Percentiles rank a stretch among this genome's conserved stretches.
These are phyloP conservation scores for Parambassis ranga DNA, from an alignment of 2,797 vertebrate species.

Conservation along the genomic window DNA sequence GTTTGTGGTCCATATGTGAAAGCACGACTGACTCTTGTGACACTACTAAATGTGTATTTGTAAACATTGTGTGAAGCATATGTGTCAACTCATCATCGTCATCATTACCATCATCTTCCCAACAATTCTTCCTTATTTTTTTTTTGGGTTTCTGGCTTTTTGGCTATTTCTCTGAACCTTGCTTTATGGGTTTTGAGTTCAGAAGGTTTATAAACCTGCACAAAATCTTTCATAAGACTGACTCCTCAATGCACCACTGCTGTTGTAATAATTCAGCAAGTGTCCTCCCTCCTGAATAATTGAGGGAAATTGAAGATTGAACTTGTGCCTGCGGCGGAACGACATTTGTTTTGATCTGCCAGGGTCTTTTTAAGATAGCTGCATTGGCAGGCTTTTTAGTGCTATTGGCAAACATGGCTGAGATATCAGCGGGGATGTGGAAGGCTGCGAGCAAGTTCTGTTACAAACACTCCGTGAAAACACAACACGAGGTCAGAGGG, in stretches of 20 bases:
- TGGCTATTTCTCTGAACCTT: no score
- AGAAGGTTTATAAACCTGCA: slow-evolving; percentile 32
- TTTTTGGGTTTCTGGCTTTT: no score
- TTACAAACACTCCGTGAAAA: slow-evolving; percentile 22
- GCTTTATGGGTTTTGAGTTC: no score
- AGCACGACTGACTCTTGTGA: slow-evolving; percentile 6
- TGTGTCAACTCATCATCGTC: no score
- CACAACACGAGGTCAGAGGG: slow-evolving; percentile 21
- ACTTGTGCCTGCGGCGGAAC: slow-evolving; percentile 45
- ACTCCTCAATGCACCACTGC: slow-evolving; percentile 8
- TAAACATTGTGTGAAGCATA: not conserved
- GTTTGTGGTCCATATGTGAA: slow-evolving; percentile 41
- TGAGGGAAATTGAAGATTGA: slow-evolving; percentile 58
- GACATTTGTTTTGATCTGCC: slow-evolving; percentile 67
- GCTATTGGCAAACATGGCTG: slow-evolving; percentile 44
- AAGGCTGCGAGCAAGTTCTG: slow-evolving; percentile 11
- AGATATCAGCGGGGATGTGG: slow-evolving; percentile 24
- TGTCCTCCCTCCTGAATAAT: slow-evolving; percentile 64
- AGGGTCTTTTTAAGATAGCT: slow-evolving; percentile 58
- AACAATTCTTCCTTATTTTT: no score
- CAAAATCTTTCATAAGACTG: slow-evolving; percentile 1
- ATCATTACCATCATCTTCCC: no score
- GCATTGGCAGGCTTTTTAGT: slow-evolving; percentile 49
- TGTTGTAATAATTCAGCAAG: slow-evolving; percentile 46
- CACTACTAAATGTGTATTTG: slow-evolving; percentile 1